Percentiles rank a stretch among this genome's conserved stretches.
Conservation (phyloP, 2,797 vertebrate species). For the Mionectes olivaceus region DNA sequence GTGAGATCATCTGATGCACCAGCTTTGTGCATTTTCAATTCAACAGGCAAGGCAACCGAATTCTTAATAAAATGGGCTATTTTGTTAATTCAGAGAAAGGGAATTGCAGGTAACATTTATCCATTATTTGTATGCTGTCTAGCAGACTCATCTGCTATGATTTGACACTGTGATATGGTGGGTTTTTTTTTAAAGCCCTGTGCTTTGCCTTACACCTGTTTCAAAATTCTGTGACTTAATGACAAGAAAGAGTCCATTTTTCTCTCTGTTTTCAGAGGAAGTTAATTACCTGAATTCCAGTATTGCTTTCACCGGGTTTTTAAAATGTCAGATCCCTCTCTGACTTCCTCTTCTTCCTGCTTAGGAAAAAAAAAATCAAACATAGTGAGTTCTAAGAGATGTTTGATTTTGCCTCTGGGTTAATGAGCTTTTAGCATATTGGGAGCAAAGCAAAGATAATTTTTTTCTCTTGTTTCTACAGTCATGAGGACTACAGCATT, state of each 20-base stretch:
- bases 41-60: neutral
- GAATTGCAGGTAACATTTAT: neutral
- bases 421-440: slow-evolving; percentile 1
- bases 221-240: neutral
- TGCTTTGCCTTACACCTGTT: neutral
- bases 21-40: neutral
- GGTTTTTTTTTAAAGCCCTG: neutral
- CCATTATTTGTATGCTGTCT: slow-evolving; percentile 12
- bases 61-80: neutral
- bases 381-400: neutral
- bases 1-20: neutral
- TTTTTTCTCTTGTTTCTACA: slow-evolving; percentile 1
- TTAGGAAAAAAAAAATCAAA: neutral
- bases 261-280: neutral
- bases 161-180: neutral
- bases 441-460: neutral
- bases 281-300: neutral
- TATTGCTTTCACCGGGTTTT: neutral
- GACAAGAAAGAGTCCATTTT: neutral
- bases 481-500: neutral
- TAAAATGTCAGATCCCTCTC: neutral
- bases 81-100: neutral
- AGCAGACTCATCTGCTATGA: neutral
- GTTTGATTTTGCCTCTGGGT: slow-evolving; percentile 30
- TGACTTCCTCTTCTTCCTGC: slow-evolving; percentile 1